Evolutionary conservation across 1,140 invertebrate genomes (phyloP), one percentile per base, ranked within the genome.

Genomic region (Drosophila prosaltans): DNA sequence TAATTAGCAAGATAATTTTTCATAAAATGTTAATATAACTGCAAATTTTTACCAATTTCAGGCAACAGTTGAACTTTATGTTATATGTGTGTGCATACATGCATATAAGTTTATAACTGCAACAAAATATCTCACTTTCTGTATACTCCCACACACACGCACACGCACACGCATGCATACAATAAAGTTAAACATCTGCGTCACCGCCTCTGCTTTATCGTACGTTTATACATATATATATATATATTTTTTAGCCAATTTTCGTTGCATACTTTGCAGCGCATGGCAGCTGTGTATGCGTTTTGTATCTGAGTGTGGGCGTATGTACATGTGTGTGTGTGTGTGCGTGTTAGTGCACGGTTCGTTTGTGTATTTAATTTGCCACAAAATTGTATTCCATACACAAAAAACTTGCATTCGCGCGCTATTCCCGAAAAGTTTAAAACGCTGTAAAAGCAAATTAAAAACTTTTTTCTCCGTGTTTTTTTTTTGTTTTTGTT

Each of bases 361-460:
- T 82, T 69, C 67, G 83, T 76, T 80, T 77, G 76, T 82, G 73
- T 83, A 88, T 88, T 86, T 86, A 86, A 86, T 86, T 88, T 86
- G 80, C 83, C 83, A 88, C 83, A 88, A 83, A 86, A 88, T 83
- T 74, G 84, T 88, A 82, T 80, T 75, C 51, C 60, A 82, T 75
- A 80, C 60, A 77, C 57, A 64, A 43, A 81, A 64, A 82, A 69
- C 63, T 64, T 68, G 59, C 40, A 69, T 59, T 64, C 65, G 59
- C 39, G 57, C 28, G 41, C 43, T 26, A 30, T 40, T 68, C 51
- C 65, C 45, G 39, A 55, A 68, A 81, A 78, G 67, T 79, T 69
- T 28, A 80, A 82, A 76, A 83, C 57, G 80, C 72, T 67, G 74
- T 82, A 61, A 88, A 88, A 86, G 80, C 83, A 75, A 81, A 85